phyloP scores from a whole-genome alignment of 2,797 vertebrate genomes.

The Karalla daura region DNA sequence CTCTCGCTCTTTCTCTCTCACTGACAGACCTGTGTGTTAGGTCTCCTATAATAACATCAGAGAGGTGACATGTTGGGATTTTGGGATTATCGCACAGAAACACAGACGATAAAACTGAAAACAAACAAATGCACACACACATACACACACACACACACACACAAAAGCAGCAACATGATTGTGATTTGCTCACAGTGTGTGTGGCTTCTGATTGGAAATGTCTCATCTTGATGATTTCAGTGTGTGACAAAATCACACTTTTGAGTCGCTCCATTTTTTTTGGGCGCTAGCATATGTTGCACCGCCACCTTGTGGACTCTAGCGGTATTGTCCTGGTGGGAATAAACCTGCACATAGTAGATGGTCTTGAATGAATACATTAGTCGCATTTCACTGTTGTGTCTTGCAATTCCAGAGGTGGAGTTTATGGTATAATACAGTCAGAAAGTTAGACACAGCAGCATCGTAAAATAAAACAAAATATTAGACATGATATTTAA shows the following conservation, averaged over 20 bases:
- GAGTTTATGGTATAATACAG: not conserved
- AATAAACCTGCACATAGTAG: not conserved
- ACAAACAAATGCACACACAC: not conserved
- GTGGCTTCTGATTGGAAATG: not conserved
- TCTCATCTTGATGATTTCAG: constrained; percentile 10
- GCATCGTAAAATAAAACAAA: too few relatives aligned
- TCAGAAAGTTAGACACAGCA: too few relatives aligned
- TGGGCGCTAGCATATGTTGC: constrained; percentile 42
- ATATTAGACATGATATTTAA: too few relatives aligned
- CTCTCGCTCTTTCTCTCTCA: constrained; percentile 37
- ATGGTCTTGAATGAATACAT: not conserved
- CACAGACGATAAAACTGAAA: constrained; percentile 3
- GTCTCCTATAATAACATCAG: constrained; percentile 24
- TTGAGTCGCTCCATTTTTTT: not conserved
- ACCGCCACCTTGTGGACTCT: constrained; percentile 78
- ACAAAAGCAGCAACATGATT: not conserved
- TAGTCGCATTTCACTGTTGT: not conserved
- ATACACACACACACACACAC: too few relatives aligned
- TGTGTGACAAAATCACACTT: constrained; percentile 8
- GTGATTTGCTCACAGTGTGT: not conserved
- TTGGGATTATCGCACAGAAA: constrained; percentile 9
- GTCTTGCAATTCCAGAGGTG: not conserved
- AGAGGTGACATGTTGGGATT: constrained; percentile 44
- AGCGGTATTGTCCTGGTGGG: not conserved
- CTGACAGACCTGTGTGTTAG: constrained; percentile 32